These are phyloP conservation scores for Ctenosaura bakeri DNA, from an alignment of 2,797 vertebrate genomes.

Conservation along the genomic window DNA sequence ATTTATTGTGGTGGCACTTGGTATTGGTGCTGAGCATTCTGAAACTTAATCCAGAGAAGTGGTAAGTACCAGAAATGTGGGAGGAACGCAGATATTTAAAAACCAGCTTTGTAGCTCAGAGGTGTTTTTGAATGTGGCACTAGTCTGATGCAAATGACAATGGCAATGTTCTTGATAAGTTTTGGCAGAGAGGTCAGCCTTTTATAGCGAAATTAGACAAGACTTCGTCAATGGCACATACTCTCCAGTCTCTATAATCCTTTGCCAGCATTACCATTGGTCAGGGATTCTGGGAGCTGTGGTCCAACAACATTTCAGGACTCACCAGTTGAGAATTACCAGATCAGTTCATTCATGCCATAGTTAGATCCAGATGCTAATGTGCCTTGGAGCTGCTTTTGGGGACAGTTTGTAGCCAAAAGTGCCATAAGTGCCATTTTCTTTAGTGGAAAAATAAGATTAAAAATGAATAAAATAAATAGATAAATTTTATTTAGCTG, in stretches of 20 bases:
- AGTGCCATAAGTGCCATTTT: no score
- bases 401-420: no score
- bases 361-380: neutral
- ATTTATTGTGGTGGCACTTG: neutral
- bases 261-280: neutral
- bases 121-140: neutral
- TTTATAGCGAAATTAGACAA: no score
- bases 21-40: neutral
- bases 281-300: neutral
- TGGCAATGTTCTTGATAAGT: neutral
- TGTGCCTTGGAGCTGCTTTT: neutral
- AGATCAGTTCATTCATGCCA: neutral
- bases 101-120: neutral
- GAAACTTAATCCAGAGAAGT: neutral
- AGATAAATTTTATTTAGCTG: no score
- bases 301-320: neutral
- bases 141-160: neutral
- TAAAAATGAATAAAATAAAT: no score
- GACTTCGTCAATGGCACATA: no score
- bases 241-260: neutral
- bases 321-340: no score
- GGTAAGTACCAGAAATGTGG: no score
- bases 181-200: no score
- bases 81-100: neutral
- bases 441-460: no score